A percentile compares a stretch with the other conserved stretches of the same genome.
Conservation (phyloP, 2,888 invertebrate genomes). For the Anthophora plumipes region DNA sequence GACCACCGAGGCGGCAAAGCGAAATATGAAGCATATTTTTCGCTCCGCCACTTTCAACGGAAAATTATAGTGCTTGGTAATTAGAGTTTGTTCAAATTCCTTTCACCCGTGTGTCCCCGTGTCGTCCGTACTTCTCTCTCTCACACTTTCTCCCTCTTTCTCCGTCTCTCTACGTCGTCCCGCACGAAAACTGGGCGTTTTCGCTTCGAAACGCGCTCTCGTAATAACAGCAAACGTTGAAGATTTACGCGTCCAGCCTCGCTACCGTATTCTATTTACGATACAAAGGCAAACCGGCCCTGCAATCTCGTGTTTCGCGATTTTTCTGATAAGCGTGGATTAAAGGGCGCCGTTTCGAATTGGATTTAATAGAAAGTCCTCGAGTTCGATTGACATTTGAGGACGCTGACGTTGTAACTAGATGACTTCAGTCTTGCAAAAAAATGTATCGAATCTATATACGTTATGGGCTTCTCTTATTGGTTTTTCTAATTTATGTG, state of each 20-base stretch:
- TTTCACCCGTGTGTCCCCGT: conserved; percentile 34
- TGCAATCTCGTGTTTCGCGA: neutral
- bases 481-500: too few relatives aligned
- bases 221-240: conserved; percentile 54
- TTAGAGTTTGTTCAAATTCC: conserved; percentile 66
- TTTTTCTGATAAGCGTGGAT: neutral
- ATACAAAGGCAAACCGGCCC: conserved; percentile 2
- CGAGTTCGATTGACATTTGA: neutral
- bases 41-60: conserved; percentile 69
- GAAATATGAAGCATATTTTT: conserved; percentile 73
- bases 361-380: too few relatives aligned
- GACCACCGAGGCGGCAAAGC: conserved; percentile 62
- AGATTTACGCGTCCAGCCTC: conserved; percentile 28
- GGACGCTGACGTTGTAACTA: neutral
- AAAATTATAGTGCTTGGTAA: conserved; percentile 70
- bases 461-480: too few relatives aligned
- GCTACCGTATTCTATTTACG: conserved; percentile 17
- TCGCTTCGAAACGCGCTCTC: conserved; percentile 38
- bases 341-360: neutral
- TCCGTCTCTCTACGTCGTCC: neutral
- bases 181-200: conserved; percentile 28
- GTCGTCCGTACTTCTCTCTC: neutral
- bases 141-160: neutral
- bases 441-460: too few relatives aligned
- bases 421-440: neutral